Conservation (phyloP, 2,888 invertebrate genomes). For the Hoplodrina blanda region DNA sequence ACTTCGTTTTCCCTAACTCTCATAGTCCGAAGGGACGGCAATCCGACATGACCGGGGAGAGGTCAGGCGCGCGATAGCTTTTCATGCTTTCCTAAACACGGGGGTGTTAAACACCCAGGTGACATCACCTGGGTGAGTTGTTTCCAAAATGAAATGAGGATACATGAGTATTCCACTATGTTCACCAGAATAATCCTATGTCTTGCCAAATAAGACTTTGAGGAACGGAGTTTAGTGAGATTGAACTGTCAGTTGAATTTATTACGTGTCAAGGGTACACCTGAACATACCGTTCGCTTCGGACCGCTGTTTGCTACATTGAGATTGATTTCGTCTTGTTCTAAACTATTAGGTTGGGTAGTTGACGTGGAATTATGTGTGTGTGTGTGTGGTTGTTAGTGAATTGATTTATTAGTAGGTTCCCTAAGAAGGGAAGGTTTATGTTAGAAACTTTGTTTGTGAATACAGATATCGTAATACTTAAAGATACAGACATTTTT, state of each 20-base stretch:
- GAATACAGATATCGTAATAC: neutral
- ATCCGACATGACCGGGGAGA: too few relatives aligned
- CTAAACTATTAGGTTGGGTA: conserved; percentile 30
- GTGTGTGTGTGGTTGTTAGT: conserved; percentile 9
- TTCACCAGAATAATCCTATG: conserved; percentile 8
- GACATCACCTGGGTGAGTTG: too few relatives aligned
- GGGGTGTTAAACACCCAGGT: too few relatives aligned
- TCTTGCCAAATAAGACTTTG: conserved; percentile 36
- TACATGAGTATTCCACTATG: too few relatives aligned
- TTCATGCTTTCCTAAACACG: too few relatives aligned
- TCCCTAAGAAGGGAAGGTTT: conserved; percentile 17
- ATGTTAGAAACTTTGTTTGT: neutral
- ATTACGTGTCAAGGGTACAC: conserved; percentile 54
- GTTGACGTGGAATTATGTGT: conserved; percentile 26
- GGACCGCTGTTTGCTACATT: conserved; percentile 33
- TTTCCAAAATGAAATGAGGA: too few relatives aligned
- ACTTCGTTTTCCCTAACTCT: too few relatives aligned
- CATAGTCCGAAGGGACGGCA: too few relatives aligned
- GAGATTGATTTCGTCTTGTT: conserved; percentile 53
- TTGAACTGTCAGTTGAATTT: conserved; percentile 61
- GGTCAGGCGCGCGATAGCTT: too few relatives aligned
- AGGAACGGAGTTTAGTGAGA: conserved; percentile 48
- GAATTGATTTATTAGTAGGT: conserved; percentile 31
- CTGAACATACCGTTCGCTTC: conserved; percentile 39
- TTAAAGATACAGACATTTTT: too few relatives aligned